Evolutionary conservation across 2,797 vertebrate species (phyloP).

Genomic region (Hemitrygon akajei): DNA sequence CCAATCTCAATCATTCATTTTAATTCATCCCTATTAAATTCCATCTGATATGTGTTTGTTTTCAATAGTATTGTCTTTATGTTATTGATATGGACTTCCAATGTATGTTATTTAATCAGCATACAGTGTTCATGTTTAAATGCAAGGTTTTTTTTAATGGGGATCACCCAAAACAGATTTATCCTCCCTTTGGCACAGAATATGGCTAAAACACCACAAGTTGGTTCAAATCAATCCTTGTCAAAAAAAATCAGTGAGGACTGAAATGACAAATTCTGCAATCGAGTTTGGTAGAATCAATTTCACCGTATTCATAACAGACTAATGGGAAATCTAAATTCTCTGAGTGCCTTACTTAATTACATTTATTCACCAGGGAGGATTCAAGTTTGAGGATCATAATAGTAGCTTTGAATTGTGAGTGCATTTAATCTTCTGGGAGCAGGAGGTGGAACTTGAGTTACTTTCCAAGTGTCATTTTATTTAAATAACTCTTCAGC

Average conservation of each 20-base stretch:
- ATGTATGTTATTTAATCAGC: not conserved
- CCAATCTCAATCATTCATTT: not conserved
- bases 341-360: not conserved
- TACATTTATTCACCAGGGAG: not conserved
- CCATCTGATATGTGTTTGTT: not conserved
- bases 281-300: not conserved
- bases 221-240: not conserved
- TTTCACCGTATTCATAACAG: not conserved
- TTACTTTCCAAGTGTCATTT: not conserved
- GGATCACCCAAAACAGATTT: not conserved
- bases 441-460: not conserved
- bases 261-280: not conserved
- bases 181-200: not conserved
- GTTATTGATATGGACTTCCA: not conserved
- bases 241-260: not conserved
- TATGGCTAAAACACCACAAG: not conserved
- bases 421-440: not conserved
- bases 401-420: not conserved
- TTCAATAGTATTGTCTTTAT: not conserved
- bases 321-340: not conserved
- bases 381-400: not conserved
- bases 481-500: not conserved
- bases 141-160: not conserved
- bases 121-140: not conserved
- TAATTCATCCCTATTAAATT: not conserved